Percentiles rank a stretch among this genome's conserved stretches.
phyloP scores from a whole-genome alignment of 2,797 vertebrate genomes.

The Decapterus maruadsi region DNA sequence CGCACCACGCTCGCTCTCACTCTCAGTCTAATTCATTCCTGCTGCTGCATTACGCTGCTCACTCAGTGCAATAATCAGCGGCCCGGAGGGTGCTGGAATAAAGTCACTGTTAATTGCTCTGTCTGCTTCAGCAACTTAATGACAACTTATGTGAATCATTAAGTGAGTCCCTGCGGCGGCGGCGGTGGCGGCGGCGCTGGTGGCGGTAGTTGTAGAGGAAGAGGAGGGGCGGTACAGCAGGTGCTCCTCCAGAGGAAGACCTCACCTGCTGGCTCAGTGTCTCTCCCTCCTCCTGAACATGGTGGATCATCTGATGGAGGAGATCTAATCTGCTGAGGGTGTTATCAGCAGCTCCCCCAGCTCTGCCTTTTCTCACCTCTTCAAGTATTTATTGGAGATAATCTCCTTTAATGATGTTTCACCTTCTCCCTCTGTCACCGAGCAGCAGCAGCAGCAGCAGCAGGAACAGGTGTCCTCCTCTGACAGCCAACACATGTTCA shows the following conservation, averaged over 20 bases:
- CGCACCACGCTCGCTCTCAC: slow-evolving; percentile 30
- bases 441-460: neutral
- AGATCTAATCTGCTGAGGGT: slow-evolving; percentile 47
- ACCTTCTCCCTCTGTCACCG: slow-evolving; percentile 56
- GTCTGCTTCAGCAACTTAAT: slow-evolving; percentile 65
- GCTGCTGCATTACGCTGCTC: slow-evolving; percentile 47
- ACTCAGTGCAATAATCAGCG: slow-evolving; percentile 42
- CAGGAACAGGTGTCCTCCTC: slow-evolving; percentile 44
- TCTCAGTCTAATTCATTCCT: slow-evolving; percentile 45
- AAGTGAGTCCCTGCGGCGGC: slow-evolving; percentile 2
- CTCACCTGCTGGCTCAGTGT: slow-evolving; percentile 54
- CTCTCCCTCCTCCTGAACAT: slow-evolving; percentile 24
- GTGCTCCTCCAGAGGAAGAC: slow-evolving; percentile 39
- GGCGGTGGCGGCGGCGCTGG: too few species aligned
- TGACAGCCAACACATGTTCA: neutral
- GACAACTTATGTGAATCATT: slow-evolving; percentile 64
- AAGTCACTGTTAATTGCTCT: slow-evolving; percentile 69
- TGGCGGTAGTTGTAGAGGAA: too few species aligned
- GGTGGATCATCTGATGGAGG: slow-evolving; percentile 54
- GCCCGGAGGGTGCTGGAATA: slow-evolving; percentile 48
- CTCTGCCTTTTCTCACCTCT: slow-evolving; percentile 51
- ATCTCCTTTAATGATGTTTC: slow-evolving; percentile 78
- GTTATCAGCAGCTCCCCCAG: slow-evolving; percentile 55
- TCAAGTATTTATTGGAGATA: slow-evolving; percentile 73
- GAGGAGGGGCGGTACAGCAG: slow-evolving; percentile 30